Conservation (phyloP, 2,888 invertebrate genomes). For the Lypha dubia region DNA sequence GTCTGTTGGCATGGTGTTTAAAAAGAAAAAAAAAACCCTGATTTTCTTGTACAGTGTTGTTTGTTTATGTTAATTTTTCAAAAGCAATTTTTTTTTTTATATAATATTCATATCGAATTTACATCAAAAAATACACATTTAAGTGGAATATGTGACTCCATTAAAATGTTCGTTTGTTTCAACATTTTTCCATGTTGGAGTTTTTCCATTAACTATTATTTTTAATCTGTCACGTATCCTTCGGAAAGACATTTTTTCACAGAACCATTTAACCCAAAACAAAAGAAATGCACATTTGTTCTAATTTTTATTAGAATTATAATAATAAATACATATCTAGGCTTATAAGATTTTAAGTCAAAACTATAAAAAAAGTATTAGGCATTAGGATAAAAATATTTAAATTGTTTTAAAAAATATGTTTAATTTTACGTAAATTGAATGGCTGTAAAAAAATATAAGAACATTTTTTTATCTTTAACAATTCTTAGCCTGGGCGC, state of each 20-base stretch:
- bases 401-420: too few relatives aligned
- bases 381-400: too few relatives aligned
- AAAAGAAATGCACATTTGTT: background rate
- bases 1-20: too few relatives aligned
- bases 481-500: too few relatives aligned
- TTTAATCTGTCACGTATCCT: constrained; percentile 33
- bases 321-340: too few relatives aligned
- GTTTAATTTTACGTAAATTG: too few relatives aligned
- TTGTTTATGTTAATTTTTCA: background rate
- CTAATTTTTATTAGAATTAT: background rate
- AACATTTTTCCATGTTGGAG: background rate
- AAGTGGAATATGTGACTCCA: constrained; percentile 33
- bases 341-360: too few relatives aligned
- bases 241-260: constrained; percentile 21
- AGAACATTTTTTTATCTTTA: too few relatives aligned
- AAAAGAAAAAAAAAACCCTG: too few relatives aligned
- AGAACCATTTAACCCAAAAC: background rate
- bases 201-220: constrained; percentile 21
- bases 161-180: constrained; percentile 4
- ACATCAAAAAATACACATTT: background rate
- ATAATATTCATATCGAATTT: background rate
- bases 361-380: too few relatives aligned
- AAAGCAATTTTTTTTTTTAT: constrained; percentile 3
- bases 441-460: too few relatives aligned
- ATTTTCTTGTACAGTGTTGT: too few relatives aligned